These are phyloP conservation scores for Acleris cristana DNA, from an alignment of 2,888 invertebrate genomes.

Conservation along the genomic window DNA sequence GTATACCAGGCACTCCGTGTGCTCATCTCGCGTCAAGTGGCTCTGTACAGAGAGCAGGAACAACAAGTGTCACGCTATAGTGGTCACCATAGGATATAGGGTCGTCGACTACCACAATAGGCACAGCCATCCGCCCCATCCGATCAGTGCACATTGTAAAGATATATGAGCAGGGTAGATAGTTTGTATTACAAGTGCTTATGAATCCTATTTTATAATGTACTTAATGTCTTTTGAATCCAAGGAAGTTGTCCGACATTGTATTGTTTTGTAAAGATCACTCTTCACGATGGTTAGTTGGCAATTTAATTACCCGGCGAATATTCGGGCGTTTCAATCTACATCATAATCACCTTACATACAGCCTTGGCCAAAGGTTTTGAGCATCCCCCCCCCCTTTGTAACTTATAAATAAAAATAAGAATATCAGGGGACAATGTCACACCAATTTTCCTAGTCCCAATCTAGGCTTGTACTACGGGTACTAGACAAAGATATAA, in stretches of 20 bases:
- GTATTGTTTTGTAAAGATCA: too few species aligned
- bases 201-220: not conserved
- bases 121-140: slow-evolving; percentile 68
- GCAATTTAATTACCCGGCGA: too few species aligned
- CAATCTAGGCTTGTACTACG: too few species aligned
- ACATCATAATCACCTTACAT: too few species aligned
- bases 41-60: slow-evolving; percentile 69
- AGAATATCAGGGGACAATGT: too few species aligned
- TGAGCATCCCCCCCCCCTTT: too few species aligned
- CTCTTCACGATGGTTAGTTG: too few species aligned
- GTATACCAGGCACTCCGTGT: slow-evolving; percentile 75
- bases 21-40: slow-evolving; percentile 75
- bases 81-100: slow-evolving; percentile 73
- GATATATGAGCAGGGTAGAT: slow-evolving; percentile 12
- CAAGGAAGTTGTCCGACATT: not conserved
- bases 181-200: not conserved
- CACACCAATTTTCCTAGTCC: too few species aligned
- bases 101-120: slow-evolving; percentile 69
- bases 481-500: too few species aligned
- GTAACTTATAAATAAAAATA: too few species aligned
- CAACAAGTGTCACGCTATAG: slow-evolving; percentile 68
- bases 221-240: not conserved
- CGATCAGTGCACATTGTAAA: slow-evolving; percentile 37
- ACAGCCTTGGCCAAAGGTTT: too few species aligned
- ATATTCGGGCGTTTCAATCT: too few species aligned